phyloP scores from a whole-genome alignment of 2,113 vertebrate species.

The Entosphenus tridentatus region DNA sequence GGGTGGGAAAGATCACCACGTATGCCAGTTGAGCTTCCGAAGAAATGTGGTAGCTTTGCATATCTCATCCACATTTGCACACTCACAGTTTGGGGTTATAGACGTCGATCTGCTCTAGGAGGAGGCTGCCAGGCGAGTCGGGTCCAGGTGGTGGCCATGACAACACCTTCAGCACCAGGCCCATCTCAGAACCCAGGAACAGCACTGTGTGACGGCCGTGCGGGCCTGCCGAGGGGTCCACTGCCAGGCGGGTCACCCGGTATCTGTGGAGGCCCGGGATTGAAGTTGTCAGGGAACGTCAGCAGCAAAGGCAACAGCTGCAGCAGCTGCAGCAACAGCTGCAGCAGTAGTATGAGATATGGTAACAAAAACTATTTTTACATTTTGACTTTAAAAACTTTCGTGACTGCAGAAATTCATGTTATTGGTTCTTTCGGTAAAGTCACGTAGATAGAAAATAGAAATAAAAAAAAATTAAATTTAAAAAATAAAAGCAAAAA shows the following conservation, averaged over 20 bases:
- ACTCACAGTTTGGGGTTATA: slow-evolving; percentile 42
- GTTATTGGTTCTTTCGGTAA: too few species aligned
- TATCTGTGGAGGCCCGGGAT: slow-evolving; percentile 18
- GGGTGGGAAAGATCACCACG: too few species aligned
- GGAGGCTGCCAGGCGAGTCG: neutral
- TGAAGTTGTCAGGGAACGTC: neutral
- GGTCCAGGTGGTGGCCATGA: neutral
- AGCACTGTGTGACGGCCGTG: slow-evolving; percentile 42
- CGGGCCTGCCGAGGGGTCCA: slow-evolving; percentile 43
- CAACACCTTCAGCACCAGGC: slow-evolving; percentile 55
- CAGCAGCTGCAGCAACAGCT: too few species aligned
- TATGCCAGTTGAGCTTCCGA: too few species aligned
- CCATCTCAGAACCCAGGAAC: slow-evolving; percentile 59
- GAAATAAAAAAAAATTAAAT: too few species aligned
- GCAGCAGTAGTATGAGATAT: too few species aligned
- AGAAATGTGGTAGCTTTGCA: too few species aligned
- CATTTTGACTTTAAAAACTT: too few species aligned
- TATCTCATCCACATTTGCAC: neutral
- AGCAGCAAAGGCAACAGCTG: neutral
- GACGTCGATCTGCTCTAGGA: slow-evolving; percentile 45
- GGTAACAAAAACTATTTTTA: too few species aligned
- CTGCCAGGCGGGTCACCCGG: slow-evolving; percentile 55
- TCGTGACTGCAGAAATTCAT: too few species aligned
- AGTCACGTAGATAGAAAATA: too few species aligned
- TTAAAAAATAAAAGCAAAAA: too few species aligned